Percentiles rank a stretch among this genome's conserved stretches.
phyloP scores from a whole-genome alignment of 1,140 invertebrate genomes.

The Xylocopa sonorina region DNA sequence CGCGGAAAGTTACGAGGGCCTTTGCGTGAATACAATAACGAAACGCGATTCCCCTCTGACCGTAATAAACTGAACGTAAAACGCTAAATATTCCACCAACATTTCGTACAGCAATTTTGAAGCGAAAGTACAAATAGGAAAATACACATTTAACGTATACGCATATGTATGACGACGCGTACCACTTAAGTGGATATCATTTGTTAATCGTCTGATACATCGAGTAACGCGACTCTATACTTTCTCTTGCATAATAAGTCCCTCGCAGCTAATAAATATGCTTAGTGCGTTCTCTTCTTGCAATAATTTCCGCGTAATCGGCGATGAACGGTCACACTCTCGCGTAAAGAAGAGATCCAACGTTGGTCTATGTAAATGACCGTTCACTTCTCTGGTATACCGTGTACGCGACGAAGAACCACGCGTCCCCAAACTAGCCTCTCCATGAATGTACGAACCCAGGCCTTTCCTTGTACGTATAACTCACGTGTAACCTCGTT shows the following conservation, averaged over 20 bases:
- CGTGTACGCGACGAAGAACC: neutral
- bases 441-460: too few species aligned
- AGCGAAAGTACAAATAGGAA: too few species aligned
- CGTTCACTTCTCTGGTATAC: neutral
- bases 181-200: too few species aligned
- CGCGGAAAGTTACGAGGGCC: neutral
- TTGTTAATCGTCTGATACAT: neutral
- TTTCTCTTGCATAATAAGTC: slow-evolving; percentile 33
- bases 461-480: too few species aligned
- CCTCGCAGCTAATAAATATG: slow-evolving; percentile 6
- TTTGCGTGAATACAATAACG: neutral
- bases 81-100: too few species aligned
- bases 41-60: too few species aligned
- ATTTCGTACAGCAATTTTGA: too few species aligned
- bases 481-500: too few species aligned
- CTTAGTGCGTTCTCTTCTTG: neutral
- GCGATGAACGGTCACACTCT: slow-evolving; percentile 13
- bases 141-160: too few species aligned
- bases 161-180: too few species aligned
- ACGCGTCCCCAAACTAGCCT: neutral
- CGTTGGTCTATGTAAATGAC: slow-evolving; percentile 16
- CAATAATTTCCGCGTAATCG: slow-evolving; percentile 32
- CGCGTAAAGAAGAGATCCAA: neutral
- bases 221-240: neutral
- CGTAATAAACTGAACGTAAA: too few species aligned